Evolutionary conservation across 1,140 invertebrate genomes (phyloP), one percentile per base, ranked within the genome.

Genomic region (Panonychus citri): DNA sequence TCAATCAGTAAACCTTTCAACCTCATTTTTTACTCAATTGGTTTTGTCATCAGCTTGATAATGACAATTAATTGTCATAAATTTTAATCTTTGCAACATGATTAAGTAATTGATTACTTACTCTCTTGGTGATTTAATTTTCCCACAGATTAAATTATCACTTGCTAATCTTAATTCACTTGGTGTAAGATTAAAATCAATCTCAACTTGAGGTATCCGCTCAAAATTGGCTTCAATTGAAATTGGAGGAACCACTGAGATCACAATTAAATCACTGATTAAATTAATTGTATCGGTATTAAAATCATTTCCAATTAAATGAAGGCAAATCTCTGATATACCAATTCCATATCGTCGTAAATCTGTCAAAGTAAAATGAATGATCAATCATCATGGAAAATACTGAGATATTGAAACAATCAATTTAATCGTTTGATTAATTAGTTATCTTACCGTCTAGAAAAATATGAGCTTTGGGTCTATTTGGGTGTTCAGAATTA

Each of bases 171-270:
- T n/a, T n/a, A n/a, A n/a, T 15, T 21, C 39, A n/a, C 3, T 10
- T 48, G 17, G 10, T 25, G 15, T 49, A 25, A 59, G 43, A 21
- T 7, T 30, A 26, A 59, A 48, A 1, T 49, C 48, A n/a, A 59
- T 25, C 40, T 59, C 58, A 17, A 59, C 40, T 4, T 30, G 12
- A 8, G 58, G 58, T 10, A 43, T 25, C 8, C 25, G 12, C 48
- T 55, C 58, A 56, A 59, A 59, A 28, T 59, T 30, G 10, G 57
- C 58, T 43, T 59, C 55, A 40, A 59, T 59, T 15, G 53, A 56
- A 27, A 59, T 48, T 24, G 58, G 49, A 2, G 58, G 58, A 15
- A 59, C 48, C 12, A 56, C 39, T 30, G 58, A 59, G 13, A 59
- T 40, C 13, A 52, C 21, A 8, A 59, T 12, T 17, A 59, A 13